Evolutionary conservation across 23 tunicate genomes (phyloP), one percentile per base, ranked within the genome.

Genomic region (Botrylloides violaceus): DNA sequence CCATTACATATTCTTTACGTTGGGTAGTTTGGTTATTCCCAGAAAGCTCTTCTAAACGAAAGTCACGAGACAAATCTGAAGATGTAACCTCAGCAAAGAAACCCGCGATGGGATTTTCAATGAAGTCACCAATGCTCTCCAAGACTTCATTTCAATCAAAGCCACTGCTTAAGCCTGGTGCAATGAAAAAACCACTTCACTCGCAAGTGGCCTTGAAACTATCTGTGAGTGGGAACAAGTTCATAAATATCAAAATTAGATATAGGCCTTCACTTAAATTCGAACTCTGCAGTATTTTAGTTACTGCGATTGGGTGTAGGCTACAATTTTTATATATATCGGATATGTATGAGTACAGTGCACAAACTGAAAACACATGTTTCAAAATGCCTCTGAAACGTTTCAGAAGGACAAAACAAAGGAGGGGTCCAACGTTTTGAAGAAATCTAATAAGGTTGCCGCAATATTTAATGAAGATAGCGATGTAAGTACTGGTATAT

Each of bases 381-480:
- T 30, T 72, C 61, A 75, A 61, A 75, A 35, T 75, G 61, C 29
- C 71, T 61, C 33, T 33, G 34, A 36, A 75, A 66, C 1, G 19
- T 79, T 79, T 56, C 84, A 86, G 94, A 86, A 86, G 36, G 74
- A 66, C 70, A 73, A 79, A 31, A 78, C 76, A 39, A 61, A 65
- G 25, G 37, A 62, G 21, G 47, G 35, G 23, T 66, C 77, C 49
- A 53, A 63, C 24, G 78, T 80, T 58, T 76, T 86, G 70, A 73
- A 83, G 43, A 79, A 79, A 48, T 86, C 94, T 36, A 79, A 49
- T 59, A 86, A 86, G 64, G 81, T 83, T 60, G 94, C 94, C 43
- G 94, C 94, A 12, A 71, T 86, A n/a, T 86, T 86, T 53, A 75
- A 80, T 66, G 94, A 86, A 38, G 81, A 81, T 32, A 79, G 84